Conservation (phyloP, 2,113 vertebrate genomes). For the Periophthalmodon schlosseri region DNA sequence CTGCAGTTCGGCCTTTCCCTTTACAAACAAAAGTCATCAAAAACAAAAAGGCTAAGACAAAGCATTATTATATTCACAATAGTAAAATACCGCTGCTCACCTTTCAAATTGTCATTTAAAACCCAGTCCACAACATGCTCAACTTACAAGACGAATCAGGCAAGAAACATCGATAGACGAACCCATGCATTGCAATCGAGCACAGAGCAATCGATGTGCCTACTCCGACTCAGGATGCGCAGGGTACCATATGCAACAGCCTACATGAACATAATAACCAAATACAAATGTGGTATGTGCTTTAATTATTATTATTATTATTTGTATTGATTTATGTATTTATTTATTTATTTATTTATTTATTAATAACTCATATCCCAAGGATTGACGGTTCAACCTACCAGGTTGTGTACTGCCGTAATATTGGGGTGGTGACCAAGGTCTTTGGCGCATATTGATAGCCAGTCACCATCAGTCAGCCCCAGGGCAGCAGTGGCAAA, state of each 20-base stretch:
- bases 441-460: neutral
- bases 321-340: no score
- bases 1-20: neutral
- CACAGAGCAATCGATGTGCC: conserved; percentile 58
- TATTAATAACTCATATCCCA: no score
- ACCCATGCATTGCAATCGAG: conserved; percentile 21
- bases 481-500: neutral
- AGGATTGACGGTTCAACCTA: neutral
- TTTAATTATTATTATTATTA: no score
- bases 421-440: neutral
- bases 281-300: no score
- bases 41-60: neutral
- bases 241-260: no score
- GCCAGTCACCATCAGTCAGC: neutral
- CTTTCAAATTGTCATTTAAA: conserved; percentile 35
- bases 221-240: no score
- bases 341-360: no score
- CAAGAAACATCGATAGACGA: conserved; percentile 48
- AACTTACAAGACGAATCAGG: conserved; percentile 51
- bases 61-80: neutral
- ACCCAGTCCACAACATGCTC: conserved; percentile 33
- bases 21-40: neutral
- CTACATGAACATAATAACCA: no score
- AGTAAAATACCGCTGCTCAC: conserved; percentile 47
- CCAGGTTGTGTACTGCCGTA: neutral